Conservation (phyloP, 2,113 vertebrate species). For the Benitochromis conjunctus region DNA sequence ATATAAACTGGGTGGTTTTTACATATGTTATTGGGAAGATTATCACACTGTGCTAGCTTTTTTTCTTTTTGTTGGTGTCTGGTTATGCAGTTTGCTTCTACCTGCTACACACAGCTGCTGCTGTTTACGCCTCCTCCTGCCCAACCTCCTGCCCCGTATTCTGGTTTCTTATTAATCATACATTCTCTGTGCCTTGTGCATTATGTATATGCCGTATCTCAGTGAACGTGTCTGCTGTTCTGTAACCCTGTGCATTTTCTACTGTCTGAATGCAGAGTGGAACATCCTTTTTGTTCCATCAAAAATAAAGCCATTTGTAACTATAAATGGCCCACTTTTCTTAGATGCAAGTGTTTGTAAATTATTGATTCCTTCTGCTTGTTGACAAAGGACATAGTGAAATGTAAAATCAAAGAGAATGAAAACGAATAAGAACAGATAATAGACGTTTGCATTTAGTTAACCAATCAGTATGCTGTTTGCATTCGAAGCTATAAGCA, state of each 20-base stretch:
- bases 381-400: not conserved
- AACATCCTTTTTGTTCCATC: not conserved
- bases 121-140: not conserved
- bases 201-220: slow-evolving; percentile 24
- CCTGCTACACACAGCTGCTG: not conserved
- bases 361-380: slow-evolving; percentile 36
- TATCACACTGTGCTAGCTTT: not conserved
- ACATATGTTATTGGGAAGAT: not conserved
- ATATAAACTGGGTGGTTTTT: not conserved
- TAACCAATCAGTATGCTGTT: not conserved
- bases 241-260: not conserved
- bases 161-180: slow-evolving; percentile 40
- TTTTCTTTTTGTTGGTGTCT: not conserved
- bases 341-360: slow-evolving; percentile 25
- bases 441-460: not conserved
- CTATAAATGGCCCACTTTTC: slow-evolving; percentile 26
- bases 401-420: not conserved
- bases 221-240: not conserved
- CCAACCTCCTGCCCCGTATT: not conserved
- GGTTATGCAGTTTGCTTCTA: not conserved
- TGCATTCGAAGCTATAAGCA: not conserved
- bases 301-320: slow-evolving; percentile 35
- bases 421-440: not conserved
- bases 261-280: slow-evolving; percentile 4
- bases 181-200: slow-evolving; percentile 23